These are phyloP conservation scores for Anastatus disparis DNA, from an alignment of 1,140 invertebrate species.

Conservation along the genomic window DNA sequence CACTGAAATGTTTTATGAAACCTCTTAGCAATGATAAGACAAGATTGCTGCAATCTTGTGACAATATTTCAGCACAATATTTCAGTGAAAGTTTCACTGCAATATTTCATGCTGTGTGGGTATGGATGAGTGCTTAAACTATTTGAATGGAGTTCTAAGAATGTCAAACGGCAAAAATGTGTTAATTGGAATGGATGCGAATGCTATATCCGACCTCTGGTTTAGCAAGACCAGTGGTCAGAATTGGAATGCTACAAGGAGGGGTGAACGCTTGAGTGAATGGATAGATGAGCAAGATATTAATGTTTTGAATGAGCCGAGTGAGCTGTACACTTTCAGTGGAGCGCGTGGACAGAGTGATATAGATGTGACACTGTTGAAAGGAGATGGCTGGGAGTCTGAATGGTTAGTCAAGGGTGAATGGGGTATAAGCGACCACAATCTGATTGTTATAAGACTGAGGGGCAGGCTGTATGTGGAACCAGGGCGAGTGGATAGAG, in stretches of 20 bases:
- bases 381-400: not conserved
- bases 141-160: conserved; percentile 15
- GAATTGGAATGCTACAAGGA: not conserved
- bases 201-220: too few relatives aligned
- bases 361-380: too few relatives aligned
- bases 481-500: not conserved
- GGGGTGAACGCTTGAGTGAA: too few relatives aligned
- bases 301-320: conserved; percentile 27
- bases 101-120: too few relatives aligned
- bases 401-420: not conserved
- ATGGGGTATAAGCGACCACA: conserved; percentile 20
- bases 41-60: too few relatives aligned
- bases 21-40: too few relatives aligned
- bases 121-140: conserved; percentile 4
- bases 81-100: too few relatives aligned
- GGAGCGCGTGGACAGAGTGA: too few relatives aligned
- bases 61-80: too few relatives aligned
- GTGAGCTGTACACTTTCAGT: not conserved
- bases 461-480: not conserved
- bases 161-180: not conserved
- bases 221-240: not conserved
- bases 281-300: not conserved
- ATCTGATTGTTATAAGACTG: not conserved
- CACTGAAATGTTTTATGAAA: too few relatives aligned
- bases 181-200: too few relatives aligned